Evolutionary conservation across 2,113 vertebrate genomes (phyloP).

Genomic region (Cyrtonyx montezumae): DNA sequence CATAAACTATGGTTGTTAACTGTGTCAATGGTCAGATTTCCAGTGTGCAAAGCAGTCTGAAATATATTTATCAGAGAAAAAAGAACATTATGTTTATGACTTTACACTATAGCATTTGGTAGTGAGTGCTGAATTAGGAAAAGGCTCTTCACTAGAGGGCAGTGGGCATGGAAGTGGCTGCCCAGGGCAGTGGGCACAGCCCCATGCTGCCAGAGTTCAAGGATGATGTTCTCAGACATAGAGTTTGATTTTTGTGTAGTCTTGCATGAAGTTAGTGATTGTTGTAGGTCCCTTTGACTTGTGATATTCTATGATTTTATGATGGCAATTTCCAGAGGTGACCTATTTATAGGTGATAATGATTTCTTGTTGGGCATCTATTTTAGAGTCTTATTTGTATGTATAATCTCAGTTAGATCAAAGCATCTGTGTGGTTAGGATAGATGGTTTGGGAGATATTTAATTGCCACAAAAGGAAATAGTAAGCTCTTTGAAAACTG

Average conservation of each 20-base stretch:
- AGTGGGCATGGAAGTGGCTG: not conserved
- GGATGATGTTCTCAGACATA: not conserved
- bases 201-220: not conserved
- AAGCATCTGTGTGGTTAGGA: not conserved
- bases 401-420: not conserved
- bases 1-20: not conserved
- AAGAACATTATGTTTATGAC: not conserved
- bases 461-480: not conserved
- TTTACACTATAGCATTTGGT: not conserved
- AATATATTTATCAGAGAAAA: not conserved
- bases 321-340: not conserved
- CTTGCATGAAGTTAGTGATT: not conserved
- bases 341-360: not conserved
- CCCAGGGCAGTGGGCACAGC: not conserved
- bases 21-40: not conserved
- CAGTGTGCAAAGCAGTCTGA: not conserved
- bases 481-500: not conserved
- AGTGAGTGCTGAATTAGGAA: no score
- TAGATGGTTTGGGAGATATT: not conserved
- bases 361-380: not conserved
- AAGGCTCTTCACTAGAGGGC: not conserved
- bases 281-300: not conserved
- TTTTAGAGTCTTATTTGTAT: not conserved
- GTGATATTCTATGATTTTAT: not conserved
- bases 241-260: not conserved